Evolutionary conservation across 1,140 invertebrate genomes (phyloP).

Genomic region (Bombus confusus): DNA sequence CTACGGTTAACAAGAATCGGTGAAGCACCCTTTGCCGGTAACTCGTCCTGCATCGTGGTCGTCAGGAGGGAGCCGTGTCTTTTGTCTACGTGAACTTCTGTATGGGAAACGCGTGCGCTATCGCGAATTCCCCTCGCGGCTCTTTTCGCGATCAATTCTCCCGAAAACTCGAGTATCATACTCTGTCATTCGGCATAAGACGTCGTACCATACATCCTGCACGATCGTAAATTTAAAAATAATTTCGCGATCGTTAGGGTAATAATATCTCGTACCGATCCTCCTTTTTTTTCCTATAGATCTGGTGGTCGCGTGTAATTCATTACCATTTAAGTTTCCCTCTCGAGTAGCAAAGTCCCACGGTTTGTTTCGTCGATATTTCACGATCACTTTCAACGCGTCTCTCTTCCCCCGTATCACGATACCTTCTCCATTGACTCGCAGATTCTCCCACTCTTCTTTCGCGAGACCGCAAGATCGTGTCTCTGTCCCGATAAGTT

Average conservation of each 20-base stretch:
- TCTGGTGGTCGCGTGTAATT: no score
- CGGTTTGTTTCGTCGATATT: constrained; percentile 16
- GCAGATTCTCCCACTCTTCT: neutral
- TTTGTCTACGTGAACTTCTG: constrained; percentile 25
- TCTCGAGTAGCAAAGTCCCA: neutral
- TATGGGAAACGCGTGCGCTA: constrained; percentile 28
- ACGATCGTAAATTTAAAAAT: no score
- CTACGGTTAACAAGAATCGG: constrained; percentile 2
- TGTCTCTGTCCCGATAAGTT: neutral
- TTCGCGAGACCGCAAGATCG: constrained; percentile 9
- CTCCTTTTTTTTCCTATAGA: neutral
- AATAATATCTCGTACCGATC: neutral
- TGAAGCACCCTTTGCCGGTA: constrained; percentile 26
- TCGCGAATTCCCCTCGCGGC: neutral
- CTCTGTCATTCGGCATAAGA: no score
- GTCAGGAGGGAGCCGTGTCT: neutral
- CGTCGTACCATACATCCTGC: no score
- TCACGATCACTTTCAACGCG: constrained; percentile 7
- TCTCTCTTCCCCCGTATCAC: neutral
- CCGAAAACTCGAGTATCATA: neutral
- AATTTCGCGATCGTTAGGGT: no score
- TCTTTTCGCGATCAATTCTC: neutral
- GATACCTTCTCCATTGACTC: neutral
- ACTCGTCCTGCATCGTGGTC: constrained; percentile 9
- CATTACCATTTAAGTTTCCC: neutral